Base-by-base conservation (phyloP, 2,888 invertebrate genomes). In the Eumerus sabulonum region DNA sequence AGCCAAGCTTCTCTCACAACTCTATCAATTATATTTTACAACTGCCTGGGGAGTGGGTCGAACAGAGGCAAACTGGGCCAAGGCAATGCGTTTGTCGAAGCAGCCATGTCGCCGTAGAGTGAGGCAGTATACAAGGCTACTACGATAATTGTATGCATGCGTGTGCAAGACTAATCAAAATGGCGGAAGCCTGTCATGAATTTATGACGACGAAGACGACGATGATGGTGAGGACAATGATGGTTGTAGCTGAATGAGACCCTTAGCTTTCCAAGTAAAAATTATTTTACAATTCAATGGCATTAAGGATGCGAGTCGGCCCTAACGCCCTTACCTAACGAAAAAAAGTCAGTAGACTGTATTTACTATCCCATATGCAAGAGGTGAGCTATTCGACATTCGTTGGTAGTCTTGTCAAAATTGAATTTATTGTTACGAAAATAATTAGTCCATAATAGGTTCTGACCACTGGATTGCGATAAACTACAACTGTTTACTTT, bases 1-100 rank as follows among this genome's bases (percentile, higher is more conserved):
- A n/a, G n/a, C n/a, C n/a, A n/a, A n/a, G n/a, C n/a, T n/a, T n/a
- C n/a, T n/a, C n/a, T 72, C 53, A 71, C 59, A 53, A 66, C 71
- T 71, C 76, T 76, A 76, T 76, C 76, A 76, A 76, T 76, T 76
- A 76, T 71, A 71, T 76, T 76, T 76, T 71, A 76, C 71, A 54
- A 60, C 76, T 44, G 11, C 19, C 19, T 17, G 19, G 60, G 53
- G 38, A 54, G 14, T 12, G 19, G 59, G 27, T 47, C 14, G 59
- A 59, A 63, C 63, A 40, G 57, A 57, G 47, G 56, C 56, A 62
- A 59, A 38, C 14, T 18, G n/a, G 44, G 51, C 35, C 13, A 17
- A 16, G 57, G 27, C 27, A 9, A 16, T 9, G 51, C 42, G 44
- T 27, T 27, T 4, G 2, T 27, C 27, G 14, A 14, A 12, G 1